Evolutionary conservation across 2,888 invertebrate species (phyloP).

Genomic region (Drosophila acutilabella): DNA sequence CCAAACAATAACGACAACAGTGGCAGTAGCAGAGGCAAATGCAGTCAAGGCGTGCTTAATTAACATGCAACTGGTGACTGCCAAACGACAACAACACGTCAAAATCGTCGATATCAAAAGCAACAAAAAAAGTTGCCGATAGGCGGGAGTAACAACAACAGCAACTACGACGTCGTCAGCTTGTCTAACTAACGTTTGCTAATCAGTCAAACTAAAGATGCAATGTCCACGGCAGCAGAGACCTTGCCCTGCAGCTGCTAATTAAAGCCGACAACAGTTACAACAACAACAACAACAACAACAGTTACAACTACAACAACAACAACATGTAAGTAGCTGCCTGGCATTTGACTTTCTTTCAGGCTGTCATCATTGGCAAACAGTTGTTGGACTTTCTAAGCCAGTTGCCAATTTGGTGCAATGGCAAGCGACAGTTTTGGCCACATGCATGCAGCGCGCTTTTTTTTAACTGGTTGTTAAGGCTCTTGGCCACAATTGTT

Average conservation of each 20-base stretch:
- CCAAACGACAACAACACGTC: constrained; percentile 41
- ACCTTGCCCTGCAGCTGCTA: constrained; percentile 72
- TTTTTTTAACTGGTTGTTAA: constrained; percentile 24
- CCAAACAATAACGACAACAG: constrained; percentile 27
- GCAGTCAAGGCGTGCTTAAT: constrained; percentile 78
- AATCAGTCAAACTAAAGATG: constrained; percentile 69
- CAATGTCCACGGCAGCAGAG: constrained; percentile 38
- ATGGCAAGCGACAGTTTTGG: constrained; percentile 62
- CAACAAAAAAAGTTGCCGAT: constrained; percentile 40
- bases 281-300: constrained; percentile 28
- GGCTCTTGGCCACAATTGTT: constrained; percentile 61
- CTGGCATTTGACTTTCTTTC: constrained; percentile 75
- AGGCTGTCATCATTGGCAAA: constrained; percentile 36
- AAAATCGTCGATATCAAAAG: constrained; percentile 60
- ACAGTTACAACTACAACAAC: constrained; percentile 31
- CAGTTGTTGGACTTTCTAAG: constrained; percentile 69
- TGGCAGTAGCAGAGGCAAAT: constrained; percentile 52
- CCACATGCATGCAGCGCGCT: constrained; percentile 24
- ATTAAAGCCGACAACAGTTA: constrained; percentile 58
- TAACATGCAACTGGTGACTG: constrained; percentile 77
- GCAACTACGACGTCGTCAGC: constrained; percentile 30
- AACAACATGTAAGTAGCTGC: constrained; percentile 66
- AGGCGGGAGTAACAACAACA: constrained; percentile 29
- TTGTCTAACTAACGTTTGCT: constrained; percentile 55
- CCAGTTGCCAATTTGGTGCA: constrained; percentile 80